These are phyloP conservation scores for Ochropleura plecta DNA, from an alignment of 2,888 invertebrate species.

Conservation along the genomic window DNA sequence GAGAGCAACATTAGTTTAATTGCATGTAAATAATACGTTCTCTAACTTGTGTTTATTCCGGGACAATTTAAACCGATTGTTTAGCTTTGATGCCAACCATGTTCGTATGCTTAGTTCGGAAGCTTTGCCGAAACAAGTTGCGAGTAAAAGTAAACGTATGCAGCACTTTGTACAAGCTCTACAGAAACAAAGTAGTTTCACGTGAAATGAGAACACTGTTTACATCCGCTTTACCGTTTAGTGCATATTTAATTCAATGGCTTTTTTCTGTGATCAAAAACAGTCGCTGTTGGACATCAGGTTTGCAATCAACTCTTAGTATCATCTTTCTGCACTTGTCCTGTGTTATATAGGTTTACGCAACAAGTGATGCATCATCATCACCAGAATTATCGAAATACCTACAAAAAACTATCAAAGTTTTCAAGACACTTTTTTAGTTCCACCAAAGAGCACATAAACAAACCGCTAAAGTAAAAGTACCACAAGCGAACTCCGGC, in stretches of 20 bases:
- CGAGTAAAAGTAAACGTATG: constrained; percentile 39
- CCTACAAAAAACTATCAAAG: not conserved
- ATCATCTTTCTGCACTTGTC: too few relatives aligned
- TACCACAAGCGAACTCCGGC: constrained; percentile 4
- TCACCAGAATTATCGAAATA: not conserved
- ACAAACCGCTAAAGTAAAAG: not conserved
- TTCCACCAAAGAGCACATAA: not conserved
- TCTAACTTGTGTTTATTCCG: not conserved
- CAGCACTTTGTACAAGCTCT: constrained; percentile 37
- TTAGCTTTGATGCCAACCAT: constrained; percentile 21
- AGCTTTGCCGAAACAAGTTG: constrained; percentile 34
- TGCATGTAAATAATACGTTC: not conserved
- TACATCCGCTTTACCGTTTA: constrained; percentile 3
- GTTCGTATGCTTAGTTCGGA: constrained; percentile 18
- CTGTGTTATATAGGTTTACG: too few relatives aligned
- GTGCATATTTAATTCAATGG: not conserved
- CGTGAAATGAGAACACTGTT: constrained; percentile 23
- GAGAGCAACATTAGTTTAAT: not conserved
- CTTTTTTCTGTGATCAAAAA: not conserved
- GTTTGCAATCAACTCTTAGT: not conserved
- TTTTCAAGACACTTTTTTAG: not conserved
- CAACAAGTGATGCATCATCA: too few relatives aligned
- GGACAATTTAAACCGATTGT: constrained; percentile 9
- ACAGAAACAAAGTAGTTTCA: constrained; percentile 24
- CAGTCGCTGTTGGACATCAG: not conserved